Evolutionary conservation across 2,113 vertebrate species (phyloP).

Genomic region (Pachycephala philippinensis): DNA sequence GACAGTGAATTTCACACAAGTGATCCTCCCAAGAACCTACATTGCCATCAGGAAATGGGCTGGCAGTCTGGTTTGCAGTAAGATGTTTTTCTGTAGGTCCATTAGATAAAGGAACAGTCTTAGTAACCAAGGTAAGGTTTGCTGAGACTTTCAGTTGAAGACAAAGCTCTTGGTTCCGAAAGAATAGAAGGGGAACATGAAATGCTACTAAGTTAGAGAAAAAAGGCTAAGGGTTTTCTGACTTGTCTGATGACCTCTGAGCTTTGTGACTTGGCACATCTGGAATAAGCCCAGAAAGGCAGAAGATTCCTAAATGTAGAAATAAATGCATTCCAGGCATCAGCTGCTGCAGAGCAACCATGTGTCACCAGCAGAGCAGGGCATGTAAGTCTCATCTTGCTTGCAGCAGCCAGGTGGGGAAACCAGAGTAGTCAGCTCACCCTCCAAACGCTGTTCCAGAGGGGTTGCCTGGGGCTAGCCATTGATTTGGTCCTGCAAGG

Average conservation of each 20-base stretch:
- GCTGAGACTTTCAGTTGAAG: not conserved
- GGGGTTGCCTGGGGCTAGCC: fast-evolving
- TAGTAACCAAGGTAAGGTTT: not conserved
- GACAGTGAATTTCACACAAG: not conserved
- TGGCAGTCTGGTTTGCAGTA: not conserved
- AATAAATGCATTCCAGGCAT: not conserved
- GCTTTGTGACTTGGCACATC: not conserved
- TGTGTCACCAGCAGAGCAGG: not conserved
- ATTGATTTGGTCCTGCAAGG: not conserved
- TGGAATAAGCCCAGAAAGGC: not conserved
- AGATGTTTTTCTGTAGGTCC: not conserved
- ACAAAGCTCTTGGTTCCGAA: not conserved
- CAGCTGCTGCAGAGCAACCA: not conserved
- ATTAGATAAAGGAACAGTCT: not conserved
- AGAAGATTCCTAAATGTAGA: not conserved
- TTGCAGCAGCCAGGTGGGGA: not conserved
- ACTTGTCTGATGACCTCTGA: not conserved
- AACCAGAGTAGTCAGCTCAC: not conserved
- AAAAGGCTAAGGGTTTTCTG: not conserved
- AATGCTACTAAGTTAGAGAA: not conserved
- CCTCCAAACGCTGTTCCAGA: not conserved
- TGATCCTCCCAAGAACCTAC: not conserved
- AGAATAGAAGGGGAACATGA: not conserved
- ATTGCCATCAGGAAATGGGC: not conserved
- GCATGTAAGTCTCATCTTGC: not conserved